These are phyloP conservation scores for Corythornis cristatus DNA, from an alignment of 2,113 vertebrate genomes.

Conservation along the genomic window DNA sequence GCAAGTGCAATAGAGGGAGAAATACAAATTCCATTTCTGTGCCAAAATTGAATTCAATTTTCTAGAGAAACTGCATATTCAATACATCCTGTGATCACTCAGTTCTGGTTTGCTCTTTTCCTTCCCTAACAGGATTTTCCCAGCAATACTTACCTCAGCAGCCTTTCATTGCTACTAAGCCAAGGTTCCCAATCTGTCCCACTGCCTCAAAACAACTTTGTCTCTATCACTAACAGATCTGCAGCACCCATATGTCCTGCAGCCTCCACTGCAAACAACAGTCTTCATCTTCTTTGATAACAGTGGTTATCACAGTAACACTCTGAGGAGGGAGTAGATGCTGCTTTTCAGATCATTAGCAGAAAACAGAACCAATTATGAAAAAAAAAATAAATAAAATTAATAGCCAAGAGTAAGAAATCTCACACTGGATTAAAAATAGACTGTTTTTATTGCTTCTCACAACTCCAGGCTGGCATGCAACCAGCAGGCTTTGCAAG, in stretches of 20 bases:
- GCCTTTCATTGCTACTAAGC: slow-evolving; percentile 8
- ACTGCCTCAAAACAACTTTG: slow-evolving; percentile 35
- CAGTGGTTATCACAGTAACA: slow-evolving; percentile 22
- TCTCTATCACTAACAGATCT: slow-evolving; percentile 26
- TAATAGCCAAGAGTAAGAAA: slow-evolving; percentile 2
- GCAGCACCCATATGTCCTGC: slow-evolving; percentile 25
- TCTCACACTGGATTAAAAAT: slow-evolving; percentile 35
- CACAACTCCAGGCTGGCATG: background rate
- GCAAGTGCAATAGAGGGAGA: background rate
- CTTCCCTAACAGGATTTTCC: slow-evolving; percentile 45
- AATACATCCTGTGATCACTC: background rate
- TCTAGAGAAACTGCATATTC: background rate
- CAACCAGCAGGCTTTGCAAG: background rate
- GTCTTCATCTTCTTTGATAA: slow-evolving; percentile 12
- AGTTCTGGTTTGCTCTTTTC: background rate
- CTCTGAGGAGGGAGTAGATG: background rate
- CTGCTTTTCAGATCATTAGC: slow-evolving; percentile 19
- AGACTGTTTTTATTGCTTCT: background rate
- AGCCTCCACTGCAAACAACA: slow-evolving; percentile 14
- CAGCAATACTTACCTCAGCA: slow-evolving; percentile 18
- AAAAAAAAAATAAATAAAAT: background rate
- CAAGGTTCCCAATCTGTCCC: slow-evolving; percentile 43
- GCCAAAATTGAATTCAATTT: background rate
- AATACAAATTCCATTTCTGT: background rate
- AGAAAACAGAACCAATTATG: slow-evolving; percentile 34